phyloP scores from a whole-genome alignment of 2,113 vertebrate species.

The Emberiza fucata region DNA sequence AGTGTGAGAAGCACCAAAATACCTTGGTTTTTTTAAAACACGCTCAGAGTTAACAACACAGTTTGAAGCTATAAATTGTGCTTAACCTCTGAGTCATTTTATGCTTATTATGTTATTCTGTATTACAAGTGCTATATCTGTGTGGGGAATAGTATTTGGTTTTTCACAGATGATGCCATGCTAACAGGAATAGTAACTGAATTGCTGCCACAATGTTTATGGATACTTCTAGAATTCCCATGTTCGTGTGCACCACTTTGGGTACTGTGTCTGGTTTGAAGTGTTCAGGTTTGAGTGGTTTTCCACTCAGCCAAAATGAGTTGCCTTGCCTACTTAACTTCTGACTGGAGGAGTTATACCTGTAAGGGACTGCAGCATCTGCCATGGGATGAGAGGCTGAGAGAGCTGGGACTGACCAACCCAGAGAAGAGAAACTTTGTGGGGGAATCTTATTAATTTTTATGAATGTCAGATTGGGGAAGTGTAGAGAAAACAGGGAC shows the following conservation, averaged over 20 bases:
- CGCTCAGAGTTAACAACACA: constrained; percentile 2
- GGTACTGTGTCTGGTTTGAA: not conserved
- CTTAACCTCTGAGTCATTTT: constrained; percentile 4
- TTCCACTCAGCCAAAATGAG: not conserved
- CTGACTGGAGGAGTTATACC: not conserved
- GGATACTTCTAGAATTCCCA: not conserved
- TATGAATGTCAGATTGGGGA: not conserved
- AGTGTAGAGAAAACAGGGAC: not conserved
- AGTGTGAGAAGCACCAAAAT: not conserved
- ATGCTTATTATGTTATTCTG: not conserved
- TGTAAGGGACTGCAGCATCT: not conserved
- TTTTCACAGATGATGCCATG: not conserved
- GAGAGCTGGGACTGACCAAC: not conserved
- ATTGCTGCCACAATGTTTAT: not conserved
- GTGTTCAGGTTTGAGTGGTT: not conserved
- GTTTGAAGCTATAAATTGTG: constrained; percentile 43
- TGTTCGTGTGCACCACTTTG: not conserved
- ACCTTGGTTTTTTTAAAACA: not conserved
- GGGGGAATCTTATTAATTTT: not conserved
- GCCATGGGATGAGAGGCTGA: not conserved
- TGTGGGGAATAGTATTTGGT: not conserved
- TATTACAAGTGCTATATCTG: not conserved
- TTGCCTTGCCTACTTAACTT: not conserved
- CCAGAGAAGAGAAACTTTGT: not conserved
- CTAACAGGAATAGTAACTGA: not conserved